Evolutionary conservation across 2,888 invertebrate genomes (phyloP).

Genomic region (Cistogaster globosa): DNA sequence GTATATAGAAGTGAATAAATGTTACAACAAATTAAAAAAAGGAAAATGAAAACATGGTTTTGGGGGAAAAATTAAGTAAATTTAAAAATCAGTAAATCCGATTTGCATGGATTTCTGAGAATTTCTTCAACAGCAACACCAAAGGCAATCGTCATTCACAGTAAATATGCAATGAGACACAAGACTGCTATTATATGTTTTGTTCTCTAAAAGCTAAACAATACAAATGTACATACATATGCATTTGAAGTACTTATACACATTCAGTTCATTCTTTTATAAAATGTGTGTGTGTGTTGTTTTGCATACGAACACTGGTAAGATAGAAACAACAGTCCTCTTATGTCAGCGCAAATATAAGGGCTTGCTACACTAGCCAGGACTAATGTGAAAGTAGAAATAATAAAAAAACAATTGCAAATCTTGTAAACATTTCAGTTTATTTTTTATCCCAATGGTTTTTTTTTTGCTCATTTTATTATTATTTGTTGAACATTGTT

Average conservation of each 20-base stretch:
- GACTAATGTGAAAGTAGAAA: constrained; percentile 11
- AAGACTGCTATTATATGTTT: constrained; percentile 10
- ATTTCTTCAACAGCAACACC: constrained; percentile 55
- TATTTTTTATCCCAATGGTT: constrained; percentile 70
- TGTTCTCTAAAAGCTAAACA: constrained; percentile 35
- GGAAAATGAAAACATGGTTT: constrained; percentile 18
- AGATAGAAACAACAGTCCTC: background rate
- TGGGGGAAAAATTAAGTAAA: constrained; percentile 64
- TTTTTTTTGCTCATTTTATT: constrained; percentile 65
- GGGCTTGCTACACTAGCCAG: constrained; percentile 6
- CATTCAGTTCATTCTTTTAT: background rate
- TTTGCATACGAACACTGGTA: background rate
- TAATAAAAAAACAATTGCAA: constrained; percentile 13
- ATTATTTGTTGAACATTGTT: constrained; percentile 42
- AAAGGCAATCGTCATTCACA: constrained; percentile 30
- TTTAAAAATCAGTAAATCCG: constrained; percentile 80
- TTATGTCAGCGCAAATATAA: background rate
- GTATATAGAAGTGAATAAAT: background rate
- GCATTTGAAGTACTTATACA: background rate
- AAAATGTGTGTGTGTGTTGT: background rate
- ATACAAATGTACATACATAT: background rate
- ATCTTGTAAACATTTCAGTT: constrained; percentile 57
- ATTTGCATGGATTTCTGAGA: constrained; percentile 82
- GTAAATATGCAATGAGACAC: constrained; percentile 24
- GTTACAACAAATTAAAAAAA: background rate